Conservation (phyloP, 2,797 vertebrate genomes). For the Microctenopoma stevenorrisi region DNA sequence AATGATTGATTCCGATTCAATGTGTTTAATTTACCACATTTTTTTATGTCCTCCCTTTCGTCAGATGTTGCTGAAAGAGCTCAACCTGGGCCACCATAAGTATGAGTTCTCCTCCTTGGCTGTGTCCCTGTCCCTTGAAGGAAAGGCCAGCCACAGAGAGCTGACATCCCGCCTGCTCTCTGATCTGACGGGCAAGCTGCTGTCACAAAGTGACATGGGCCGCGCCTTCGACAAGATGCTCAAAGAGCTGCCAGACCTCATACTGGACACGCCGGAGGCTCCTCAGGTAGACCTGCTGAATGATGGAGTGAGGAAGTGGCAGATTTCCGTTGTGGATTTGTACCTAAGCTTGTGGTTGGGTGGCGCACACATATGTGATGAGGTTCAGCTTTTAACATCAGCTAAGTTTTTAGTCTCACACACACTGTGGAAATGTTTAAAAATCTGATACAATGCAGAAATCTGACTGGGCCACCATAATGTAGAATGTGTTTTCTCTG, state of each 20-base stretch:
- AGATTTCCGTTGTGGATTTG: no score
- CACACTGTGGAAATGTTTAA: no score
- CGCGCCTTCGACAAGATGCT: constrained; percentile 88
- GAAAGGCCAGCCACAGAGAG: constrained; percentile 91
- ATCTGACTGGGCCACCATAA: no score
- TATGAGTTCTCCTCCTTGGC: constrained; percentile 87
- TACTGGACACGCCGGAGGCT: constrained; percentile 90
- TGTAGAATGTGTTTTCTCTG: background rate
- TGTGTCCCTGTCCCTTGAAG: constrained; percentile 87
- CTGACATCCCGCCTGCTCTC: constrained; percentile 90
- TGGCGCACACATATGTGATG: background rate
- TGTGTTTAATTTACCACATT: no score
- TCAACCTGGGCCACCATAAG: constrained; percentile 86
- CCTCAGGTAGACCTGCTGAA: constrained; percentile 81
- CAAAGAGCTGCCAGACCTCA: constrained; percentile 88
- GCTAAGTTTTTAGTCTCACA: no score
- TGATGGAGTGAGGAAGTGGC: no score
- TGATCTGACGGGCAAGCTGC: constrained; percentile 84
- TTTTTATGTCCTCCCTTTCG: background rate
- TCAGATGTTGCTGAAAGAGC: constrained; percentile 86
- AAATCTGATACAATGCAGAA: no score
- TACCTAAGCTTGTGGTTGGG: background rate
- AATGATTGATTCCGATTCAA: background rate
- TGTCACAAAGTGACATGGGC: constrained; percentile 84
- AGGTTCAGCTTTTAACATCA: background rate